Conservation (phyloP, 1,140 invertebrate genomes). For the Drosophila subpulchrella region DNA sequence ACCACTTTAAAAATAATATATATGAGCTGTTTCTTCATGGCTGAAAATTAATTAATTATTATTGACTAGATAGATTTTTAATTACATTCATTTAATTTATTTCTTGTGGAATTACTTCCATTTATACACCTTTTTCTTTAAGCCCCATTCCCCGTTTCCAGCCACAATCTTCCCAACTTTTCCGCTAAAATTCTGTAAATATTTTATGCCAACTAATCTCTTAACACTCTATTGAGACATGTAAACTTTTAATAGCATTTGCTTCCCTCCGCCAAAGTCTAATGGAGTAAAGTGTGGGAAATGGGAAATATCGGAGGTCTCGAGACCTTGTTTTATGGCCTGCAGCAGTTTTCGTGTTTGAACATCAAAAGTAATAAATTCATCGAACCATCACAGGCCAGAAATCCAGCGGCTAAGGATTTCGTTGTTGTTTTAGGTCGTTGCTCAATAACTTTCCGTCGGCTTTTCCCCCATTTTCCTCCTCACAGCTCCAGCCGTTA, state of each 20-base stretch:
- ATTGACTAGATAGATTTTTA: too few species aligned
- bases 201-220: conserved; percentile 78
- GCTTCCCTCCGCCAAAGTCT: conserved; percentile 38
- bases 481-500: conserved; percentile 24
- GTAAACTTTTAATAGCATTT: conserved; percentile 82
- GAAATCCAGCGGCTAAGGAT: conserved; percentile 52
- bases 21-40: too few species aligned
- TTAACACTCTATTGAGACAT: conserved; percentile 82
- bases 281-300: conserved; percentile 2
- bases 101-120: too few species aligned
- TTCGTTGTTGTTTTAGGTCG: conserved; percentile 67
- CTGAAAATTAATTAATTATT: too few species aligned
- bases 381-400: conserved; percentile 65
- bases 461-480: neutral
- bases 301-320: conserved; percentile 22
- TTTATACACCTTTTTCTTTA: too few species aligned
- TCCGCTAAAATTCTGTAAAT: conserved; percentile 55
- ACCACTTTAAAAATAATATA: too few species aligned
- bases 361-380: conserved; percentile 83
- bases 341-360: conserved; percentile 81
- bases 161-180: conserved; percentile 43
- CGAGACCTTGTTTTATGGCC: conserved; percentile 73
- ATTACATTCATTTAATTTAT: too few species aligned
- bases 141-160: neutral
- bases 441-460: conserved; percentile 34